Evolutionary conservation across 2,113 vertebrate species (phyloP).

Genomic region (Tragelaphus strepsiceros): DNA sequence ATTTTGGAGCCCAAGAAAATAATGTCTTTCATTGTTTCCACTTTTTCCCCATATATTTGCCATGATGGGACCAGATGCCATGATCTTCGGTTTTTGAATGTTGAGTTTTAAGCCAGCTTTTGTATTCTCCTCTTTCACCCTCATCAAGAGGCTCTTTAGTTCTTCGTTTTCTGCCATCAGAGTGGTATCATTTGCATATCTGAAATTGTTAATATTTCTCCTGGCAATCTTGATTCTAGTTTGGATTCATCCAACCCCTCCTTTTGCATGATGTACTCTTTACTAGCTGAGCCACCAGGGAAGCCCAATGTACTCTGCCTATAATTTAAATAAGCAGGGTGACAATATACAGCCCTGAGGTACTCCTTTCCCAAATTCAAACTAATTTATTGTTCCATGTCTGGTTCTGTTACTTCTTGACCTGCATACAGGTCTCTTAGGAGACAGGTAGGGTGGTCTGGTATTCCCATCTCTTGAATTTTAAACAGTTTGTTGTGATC

Average conservation of each 20-base stretch:
- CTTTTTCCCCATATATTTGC: not conserved
- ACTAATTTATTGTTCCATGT: not conserved
- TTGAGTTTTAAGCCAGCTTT: not conserved
- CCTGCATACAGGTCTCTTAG: not conserved
- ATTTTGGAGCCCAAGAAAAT: not conserved
- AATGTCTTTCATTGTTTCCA: not conserved
- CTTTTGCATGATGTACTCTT: not conserved
- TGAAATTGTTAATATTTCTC: not conserved
- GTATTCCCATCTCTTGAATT: not conserved
- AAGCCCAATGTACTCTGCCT: not conserved
- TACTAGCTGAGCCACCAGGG: not conserved
- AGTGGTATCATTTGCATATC: not conserved
- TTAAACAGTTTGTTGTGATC: not conserved
- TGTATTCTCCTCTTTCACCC: not conserved
- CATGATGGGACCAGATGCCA: not conserved
- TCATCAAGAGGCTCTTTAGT: not conserved
- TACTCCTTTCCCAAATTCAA: not conserved
- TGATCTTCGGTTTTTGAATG: not conserved
- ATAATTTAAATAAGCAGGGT: not conserved
- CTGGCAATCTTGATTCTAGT: not conserved
- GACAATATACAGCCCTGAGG: not conserved
- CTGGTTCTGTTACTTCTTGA: not conserved
- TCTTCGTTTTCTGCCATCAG: not conserved
- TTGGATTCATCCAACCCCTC: not conserved
- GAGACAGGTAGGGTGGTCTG: not conserved